Percentiles rank a stretch among this genome's conserved stretches.
Conservation (phyloP, 1,140 invertebrate species). For the Streblospio benedicti region DNA sequence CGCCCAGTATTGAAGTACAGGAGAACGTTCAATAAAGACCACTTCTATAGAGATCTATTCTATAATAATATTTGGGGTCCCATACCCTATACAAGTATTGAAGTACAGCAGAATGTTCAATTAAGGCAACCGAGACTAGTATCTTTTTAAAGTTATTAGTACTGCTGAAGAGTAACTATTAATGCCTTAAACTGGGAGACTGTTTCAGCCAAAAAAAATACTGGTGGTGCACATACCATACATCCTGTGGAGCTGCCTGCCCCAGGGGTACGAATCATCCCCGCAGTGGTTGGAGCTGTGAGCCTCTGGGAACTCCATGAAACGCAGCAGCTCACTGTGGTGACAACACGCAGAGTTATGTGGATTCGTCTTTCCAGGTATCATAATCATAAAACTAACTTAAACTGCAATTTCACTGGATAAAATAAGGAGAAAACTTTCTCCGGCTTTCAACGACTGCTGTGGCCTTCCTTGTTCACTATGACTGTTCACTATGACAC, state of each 20-base stretch:
- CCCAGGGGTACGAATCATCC: neutral
- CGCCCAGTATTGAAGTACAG: too few relatives aligned
- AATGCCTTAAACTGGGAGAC: neutral
- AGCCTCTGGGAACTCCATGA: neutral
- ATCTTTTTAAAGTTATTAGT: too few relatives aligned
- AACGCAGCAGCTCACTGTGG: slow-evolving; percentile 4
- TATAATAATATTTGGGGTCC: neutral
- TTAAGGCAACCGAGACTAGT: slow-evolving; percentile 13
- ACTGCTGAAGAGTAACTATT: too few relatives aligned
- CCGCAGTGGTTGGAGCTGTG: neutral
- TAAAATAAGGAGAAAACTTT: neutral
- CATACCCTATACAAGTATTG: slow-evolving; percentile 12
- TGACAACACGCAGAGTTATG: neutral
- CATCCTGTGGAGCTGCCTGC: neutral
- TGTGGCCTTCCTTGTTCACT: too few relatives aligned
- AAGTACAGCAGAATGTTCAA: slow-evolving; percentile 21
- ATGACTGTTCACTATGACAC: too few relatives aligned
- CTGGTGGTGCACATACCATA: neutral
- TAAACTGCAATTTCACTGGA: neutral
- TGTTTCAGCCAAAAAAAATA: neutral
- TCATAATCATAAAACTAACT: neutral
- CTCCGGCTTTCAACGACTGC: too few relatives aligned
- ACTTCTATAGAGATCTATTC: neutral
- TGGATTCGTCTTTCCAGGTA: neutral
- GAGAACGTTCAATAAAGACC: neutral